Evolutionary conservation across 2,888 invertebrate genomes (phyloP), one percentile per base, ranked within the genome.

Genomic region (Acrobeloides nanus): DNA sequence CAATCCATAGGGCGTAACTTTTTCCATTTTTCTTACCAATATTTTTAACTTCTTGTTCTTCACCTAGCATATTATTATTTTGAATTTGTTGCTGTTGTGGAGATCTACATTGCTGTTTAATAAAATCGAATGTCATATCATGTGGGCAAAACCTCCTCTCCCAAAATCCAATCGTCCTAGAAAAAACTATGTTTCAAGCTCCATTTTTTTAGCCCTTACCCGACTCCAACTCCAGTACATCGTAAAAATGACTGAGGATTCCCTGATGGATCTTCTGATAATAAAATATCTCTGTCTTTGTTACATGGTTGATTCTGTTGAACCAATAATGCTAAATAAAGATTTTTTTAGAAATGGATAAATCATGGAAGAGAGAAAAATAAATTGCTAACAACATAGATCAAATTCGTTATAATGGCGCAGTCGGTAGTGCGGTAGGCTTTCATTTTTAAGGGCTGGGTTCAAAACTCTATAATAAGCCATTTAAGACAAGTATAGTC

Each of bases 91-190:
- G 33, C 12, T 17, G 15, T 18, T 49, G 40, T 18, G 48, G 33
- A 15, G 35, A 18, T 27, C 40, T 49, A 46, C 71, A 71, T 40
- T 64, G 62, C 51, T 71, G 71, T 33, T 61, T 64, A 49, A 61
- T 58, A 52, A 68, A 72, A 47, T 71, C 71, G 53, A 71, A 71
- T 38, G 59, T 54, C 65, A 68, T 65, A 23, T 59, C 65, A 37
- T 57, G 59, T 12, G 71, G 71, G 37, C 71, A 71, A 18, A 64
- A 45, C 49, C 61, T 62, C 33, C 66, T 57, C 42, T 61, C 60
- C 69, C 69, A 69, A 53, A 66, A 68, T 29, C 66, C 68, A 26
- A 64, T 57, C 26, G 44, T 52, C 20, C 53, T 59, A 17, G 1
- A 59, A 34, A 12, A 12, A 21, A 17, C 21, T 10, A 23, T 4